Base-by-base conservation (phyloP, 35 echinoderm and acorn worm species). In the Ophiothrix spiculata region DNA sequence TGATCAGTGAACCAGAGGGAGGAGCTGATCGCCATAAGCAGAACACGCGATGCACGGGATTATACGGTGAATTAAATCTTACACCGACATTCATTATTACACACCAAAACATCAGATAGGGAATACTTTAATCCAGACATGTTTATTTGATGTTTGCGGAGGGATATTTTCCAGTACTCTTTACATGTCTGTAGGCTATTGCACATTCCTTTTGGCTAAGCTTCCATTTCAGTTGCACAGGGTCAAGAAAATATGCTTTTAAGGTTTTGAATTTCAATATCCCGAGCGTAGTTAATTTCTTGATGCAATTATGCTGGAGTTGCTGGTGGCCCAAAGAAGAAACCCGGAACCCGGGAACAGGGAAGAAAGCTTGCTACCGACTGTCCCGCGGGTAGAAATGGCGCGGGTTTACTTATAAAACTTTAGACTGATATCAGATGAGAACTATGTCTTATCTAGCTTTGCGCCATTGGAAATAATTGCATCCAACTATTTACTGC, bases 211-310 rank as follows among this genome's bases (percentile, higher is more conserved):
- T 34, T 12, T 14, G 81, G 81, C 36, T 60, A 84, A 45, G 81
- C 81, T 84, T 84, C 81, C 81, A 84, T 84, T 84, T 84, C 81
- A 84, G 40, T 56, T 32, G 81, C 81, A 32, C 54, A 84, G 81
- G 81, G 81, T 84, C 81, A 84, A 84, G 81, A 84, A 84, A 84
- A 84, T 84, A 84, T 84, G 81, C 81, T 84, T 84, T 84, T 84
- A 84, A 84, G 81, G 81, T 84, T 84, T 84, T 84, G 81, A 84
- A 84, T 84, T 84, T 84, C 81, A 84, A 84, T 84, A 84, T 84
- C 42, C 63, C 45, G 45, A 60, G 46, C 81, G 54, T 84, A 33
- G 81, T 84, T 84, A 84, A 84, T 84, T 84, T 84, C 81, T 84
- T 84, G 81, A 84, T 84, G 81, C 81, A 84, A 84, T 84, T 84